Conservation (phyloP, 2,888 invertebrate genomes). For the Sarcophaga rosellei region DNA sequence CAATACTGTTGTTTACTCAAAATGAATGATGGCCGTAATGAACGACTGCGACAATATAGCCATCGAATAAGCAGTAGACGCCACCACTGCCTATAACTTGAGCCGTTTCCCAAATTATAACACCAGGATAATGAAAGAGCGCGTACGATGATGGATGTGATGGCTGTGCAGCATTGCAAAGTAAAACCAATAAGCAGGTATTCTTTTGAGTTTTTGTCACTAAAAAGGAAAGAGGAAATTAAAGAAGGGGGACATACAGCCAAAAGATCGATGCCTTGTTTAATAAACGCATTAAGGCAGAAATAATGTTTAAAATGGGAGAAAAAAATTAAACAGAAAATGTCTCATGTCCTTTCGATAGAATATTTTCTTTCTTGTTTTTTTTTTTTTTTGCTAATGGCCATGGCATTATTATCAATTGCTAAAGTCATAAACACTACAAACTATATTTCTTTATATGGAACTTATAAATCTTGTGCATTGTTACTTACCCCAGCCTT, state of each 20-base stretch:
- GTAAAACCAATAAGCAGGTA: slow-evolving; percentile 20
- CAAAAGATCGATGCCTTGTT: slow-evolving; percentile 51
- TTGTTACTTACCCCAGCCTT: not conserved
- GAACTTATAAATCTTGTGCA: slow-evolving; percentile 49
- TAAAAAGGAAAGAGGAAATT: slow-evolving; percentile 17
- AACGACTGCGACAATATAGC: slow-evolving; percentile 54
- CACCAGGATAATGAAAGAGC: slow-evolving; percentile 62
- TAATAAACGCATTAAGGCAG: slow-evolving; percentile 42
- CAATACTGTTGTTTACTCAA: slow-evolving; percentile 31
- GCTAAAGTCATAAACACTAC: slow-evolving; percentile 59
- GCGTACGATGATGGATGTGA: slow-evolving; percentile 61
- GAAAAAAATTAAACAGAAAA: not conserved
- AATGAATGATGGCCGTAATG: slow-evolving; percentile 64
- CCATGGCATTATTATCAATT: slow-evolving; percentile 52
- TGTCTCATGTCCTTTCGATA: not conserved
- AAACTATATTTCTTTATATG: slow-evolving; percentile 48
- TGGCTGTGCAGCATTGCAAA: slow-evolving; percentile 6
- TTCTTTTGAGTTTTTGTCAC: not conserved
- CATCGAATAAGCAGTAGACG: slow-evolving; percentile 46
- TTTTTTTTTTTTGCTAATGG: slow-evolving; percentile 41
- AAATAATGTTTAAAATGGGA: slow-evolving; percentile 11
- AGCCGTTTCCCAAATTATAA: slow-evolving; percentile 24
- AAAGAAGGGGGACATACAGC: too few relatives aligned
- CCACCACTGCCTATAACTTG: slow-evolving; percentile 35
- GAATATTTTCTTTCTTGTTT: not conserved